Evolutionary conservation across 2,888 invertebrate genomes (phyloP).

Genomic region (Sinelater perroti): DNA sequence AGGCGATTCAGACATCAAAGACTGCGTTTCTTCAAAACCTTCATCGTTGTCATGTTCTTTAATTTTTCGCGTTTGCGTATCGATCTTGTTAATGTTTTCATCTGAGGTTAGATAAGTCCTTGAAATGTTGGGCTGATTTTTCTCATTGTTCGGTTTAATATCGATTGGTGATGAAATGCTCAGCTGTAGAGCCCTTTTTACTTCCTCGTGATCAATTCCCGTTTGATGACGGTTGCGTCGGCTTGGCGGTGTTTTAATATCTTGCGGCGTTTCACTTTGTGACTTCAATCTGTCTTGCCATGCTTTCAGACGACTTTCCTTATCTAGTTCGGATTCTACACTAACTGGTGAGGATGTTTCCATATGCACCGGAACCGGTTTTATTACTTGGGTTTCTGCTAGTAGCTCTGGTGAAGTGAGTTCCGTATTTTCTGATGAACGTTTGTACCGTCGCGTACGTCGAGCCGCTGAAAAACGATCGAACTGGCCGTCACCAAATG

Average conservation of each 20-base stretch:
- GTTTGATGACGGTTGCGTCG: constrained; percentile 70
- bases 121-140: constrained; percentile 24
- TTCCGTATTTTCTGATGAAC: constrained; percentile 65
- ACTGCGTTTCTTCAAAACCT: constrained; percentile 91
- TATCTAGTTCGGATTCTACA: constrained; percentile 63
- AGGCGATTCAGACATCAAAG: constrained; percentile 85
- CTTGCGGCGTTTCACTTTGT: constrained; percentile 46
- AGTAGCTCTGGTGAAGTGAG: constrained; percentile 52
- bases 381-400: constrained; percentile 62
- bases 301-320: constrained; percentile 69
- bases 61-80: constrained; percentile 54
- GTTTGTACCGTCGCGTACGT: constrained; percentile 82
- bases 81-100: constrained; percentile 43
- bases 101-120: constrained; percentile 44
- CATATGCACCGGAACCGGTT: constrained; percentile 57
- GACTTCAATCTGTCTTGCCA: constrained; percentile 76
- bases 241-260: constrained; percentile 54
- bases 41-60: constrained; percentile 84
- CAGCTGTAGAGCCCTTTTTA: constrained; percentile 70
- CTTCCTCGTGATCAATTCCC: constrained; percentile 75
- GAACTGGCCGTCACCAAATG: constrained; percentile 80
- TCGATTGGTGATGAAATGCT: constrained; percentile 43
- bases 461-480: constrained; percentile 85
- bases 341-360: constrained; percentile 65
- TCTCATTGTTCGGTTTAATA: constrained; percentile 29